Evolutionary conservation across 2,888 invertebrate species (phyloP).

Genomic region (Taenaris catops): DNA sequence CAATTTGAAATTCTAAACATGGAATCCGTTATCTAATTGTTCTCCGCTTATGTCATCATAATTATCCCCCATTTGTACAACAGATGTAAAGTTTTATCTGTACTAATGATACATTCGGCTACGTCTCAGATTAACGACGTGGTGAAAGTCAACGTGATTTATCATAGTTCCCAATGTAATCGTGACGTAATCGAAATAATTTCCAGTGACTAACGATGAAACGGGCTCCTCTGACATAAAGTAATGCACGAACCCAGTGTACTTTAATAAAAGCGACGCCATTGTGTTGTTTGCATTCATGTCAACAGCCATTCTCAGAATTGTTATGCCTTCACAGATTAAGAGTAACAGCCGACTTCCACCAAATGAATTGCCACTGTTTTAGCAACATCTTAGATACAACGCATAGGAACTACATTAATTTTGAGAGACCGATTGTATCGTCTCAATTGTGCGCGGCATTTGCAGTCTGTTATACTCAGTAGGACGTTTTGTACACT

Average conservation of each 20-base stretch:
- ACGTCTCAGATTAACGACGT: conserved; percentile 26
- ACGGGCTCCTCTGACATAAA: conserved; percentile 21
- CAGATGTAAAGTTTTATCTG: conserved; percentile 12
- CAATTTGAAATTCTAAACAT: not conserved
- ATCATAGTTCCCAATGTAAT: conserved; percentile 27
- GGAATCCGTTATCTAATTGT: conserved; percentile 6
- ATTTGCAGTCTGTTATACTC: too few species aligned
- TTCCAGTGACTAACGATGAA: conserved; percentile 24
- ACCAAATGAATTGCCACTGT: conserved; percentile 25
- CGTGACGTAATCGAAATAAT: conserved; percentile 29
- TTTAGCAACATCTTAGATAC: conserved; percentile 14
- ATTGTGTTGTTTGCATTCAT: conserved; percentile 27
- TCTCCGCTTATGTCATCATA: conserved; percentile 12
- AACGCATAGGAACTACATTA: too few species aligned
- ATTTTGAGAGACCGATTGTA: too few species aligned
- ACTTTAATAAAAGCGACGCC: conserved; percentile 27
- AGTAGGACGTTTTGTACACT: too few species aligned
- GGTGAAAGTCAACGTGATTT: conserved; percentile 31
- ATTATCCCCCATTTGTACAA: conserved; percentile 14
- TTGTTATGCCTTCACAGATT: conserved; percentile 28
- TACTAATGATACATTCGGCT: conserved; percentile 24
- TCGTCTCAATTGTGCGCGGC: too few species aligned
- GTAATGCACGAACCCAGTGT: conserved; percentile 23
- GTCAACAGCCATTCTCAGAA: conserved; percentile 30
- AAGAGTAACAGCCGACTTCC: conserved; percentile 24